Evolutionary conservation across 2,888 invertebrate genomes (phyloP).

Genomic region (Oxycera nigricornis): DNA sequence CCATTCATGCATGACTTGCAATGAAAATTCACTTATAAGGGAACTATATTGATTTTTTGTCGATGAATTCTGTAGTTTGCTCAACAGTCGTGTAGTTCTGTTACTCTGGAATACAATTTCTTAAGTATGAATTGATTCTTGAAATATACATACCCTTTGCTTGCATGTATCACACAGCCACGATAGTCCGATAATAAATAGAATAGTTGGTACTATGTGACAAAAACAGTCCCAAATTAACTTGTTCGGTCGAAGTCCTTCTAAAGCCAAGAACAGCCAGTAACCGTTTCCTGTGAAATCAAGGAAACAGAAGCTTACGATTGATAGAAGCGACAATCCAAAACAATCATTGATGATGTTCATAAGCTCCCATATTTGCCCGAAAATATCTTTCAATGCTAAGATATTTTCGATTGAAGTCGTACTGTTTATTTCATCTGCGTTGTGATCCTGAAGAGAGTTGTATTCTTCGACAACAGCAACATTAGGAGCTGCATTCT

Average conservation of each 20-base stretch:
- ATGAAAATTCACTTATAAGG: neutral
- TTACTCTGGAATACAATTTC: neutral
- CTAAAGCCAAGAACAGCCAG: constrained; percentile 52
- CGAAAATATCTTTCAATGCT: constrained; percentile 53
- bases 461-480: no score
- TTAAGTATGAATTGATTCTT: no score
- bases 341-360: constrained; percentile 53
- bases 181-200: constrained; percentile 46
- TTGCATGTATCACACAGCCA: constrained; percentile 51
- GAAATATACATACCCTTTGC: neutral
- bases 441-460: no score
- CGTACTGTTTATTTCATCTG: neutral
- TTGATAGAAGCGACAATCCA: constrained; percentile 57
- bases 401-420: constrained; percentile 45
- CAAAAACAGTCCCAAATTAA: constrained; percentile 42
- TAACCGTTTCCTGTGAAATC: constrained; percentile 57
- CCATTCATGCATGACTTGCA: neutral
- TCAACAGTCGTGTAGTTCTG: neutral
- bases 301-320: constrained; percentile 55
- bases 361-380: constrained; percentile 53
- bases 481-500: neutral
- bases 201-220: constrained; percentile 41
- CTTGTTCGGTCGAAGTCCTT: constrained; percentile 12
- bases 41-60: neutral
- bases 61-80: constrained; percentile 41